Conservation (phyloP, 2,888 invertebrate species). For the Malthinus flaveolus region DNA sequence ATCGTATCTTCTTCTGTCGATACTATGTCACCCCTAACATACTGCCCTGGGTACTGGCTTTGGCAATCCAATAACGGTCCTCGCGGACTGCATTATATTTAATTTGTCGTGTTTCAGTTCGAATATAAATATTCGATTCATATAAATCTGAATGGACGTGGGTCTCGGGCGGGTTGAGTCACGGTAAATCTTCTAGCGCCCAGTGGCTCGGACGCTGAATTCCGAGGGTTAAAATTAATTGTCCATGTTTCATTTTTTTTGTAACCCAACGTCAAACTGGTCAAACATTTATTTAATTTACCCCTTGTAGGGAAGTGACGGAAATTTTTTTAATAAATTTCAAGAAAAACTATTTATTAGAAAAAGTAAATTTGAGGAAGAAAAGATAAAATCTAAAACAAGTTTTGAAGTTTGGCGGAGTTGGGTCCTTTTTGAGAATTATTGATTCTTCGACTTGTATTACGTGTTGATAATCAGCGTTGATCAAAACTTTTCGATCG, state of each 20-base stretch:
- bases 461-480: neutral
- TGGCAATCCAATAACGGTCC: constrained; percentile 28
- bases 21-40: constrained; percentile 37
- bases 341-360: too few species aligned
- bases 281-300: too few species aligned
- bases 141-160: constrained; percentile 46
- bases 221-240: constrained; percentile 4
- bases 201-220: constrained; percentile 9
- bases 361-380: too few species aligned
- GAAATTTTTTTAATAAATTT: neutral
- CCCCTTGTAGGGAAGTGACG: too few species aligned
- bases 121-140: constrained; percentile 52
- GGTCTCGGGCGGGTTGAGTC: constrained; percentile 21
- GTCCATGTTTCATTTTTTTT: neutral
- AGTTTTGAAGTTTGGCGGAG: too few species aligned
- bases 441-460: too few species aligned
- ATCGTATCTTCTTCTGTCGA: constrained; percentile 38
- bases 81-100: constrained; percentile 45
- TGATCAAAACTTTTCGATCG: constrained; percentile 1
- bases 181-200: constrained; percentile 24
- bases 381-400: too few species aligned
- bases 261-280: too few species aligned
- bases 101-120: constrained; percentile 46
- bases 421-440: too few species aligned
- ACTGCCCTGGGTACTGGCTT: constrained; percentile 28